Conservation (phyloP, 2,797 vertebrate genomes). For the Capromys pilorides region DNA sequence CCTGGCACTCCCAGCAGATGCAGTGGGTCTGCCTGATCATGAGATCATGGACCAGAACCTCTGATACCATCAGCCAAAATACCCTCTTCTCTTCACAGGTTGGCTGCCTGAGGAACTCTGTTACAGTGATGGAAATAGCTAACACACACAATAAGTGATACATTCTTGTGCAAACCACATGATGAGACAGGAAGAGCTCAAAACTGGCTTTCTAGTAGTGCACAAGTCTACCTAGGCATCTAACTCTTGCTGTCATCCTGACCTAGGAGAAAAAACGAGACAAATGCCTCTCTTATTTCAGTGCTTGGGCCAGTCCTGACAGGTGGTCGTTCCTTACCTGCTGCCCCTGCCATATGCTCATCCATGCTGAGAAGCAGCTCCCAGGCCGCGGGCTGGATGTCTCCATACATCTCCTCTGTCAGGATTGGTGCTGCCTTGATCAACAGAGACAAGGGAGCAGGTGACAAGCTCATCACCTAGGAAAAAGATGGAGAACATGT, state of each 20-base stretch:
- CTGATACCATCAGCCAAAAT: not conserved
- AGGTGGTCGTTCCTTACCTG: conserved; percentile 86
- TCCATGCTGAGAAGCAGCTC: conserved; percentile 97
- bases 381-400: conserved; percentile 98
- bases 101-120: not conserved
- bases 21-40: not conserved
- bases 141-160: not conserved
- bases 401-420: conserved; percentile 98
- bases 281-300: not conserved
- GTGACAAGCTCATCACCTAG: conserved; percentile 97
- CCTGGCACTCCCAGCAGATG: not conserved
- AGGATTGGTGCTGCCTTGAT: conserved; percentile 97
- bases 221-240: not conserved
- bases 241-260: not conserved
- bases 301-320: not conserved
- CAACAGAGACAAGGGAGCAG: conserved; percentile 95
- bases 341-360: conserved; percentile 98
- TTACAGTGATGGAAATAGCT: not conserved
- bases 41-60: not conserved
- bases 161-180: not conserved
- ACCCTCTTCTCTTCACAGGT: not conserved
- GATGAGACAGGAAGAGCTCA: not conserved
- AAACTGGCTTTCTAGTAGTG: not conserved
- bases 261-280: not conserved
- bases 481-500: not conserved